phyloP scores from a whole-genome alignment of 2,113 vertebrate genomes.

The Eurypyga helias region DNA sequence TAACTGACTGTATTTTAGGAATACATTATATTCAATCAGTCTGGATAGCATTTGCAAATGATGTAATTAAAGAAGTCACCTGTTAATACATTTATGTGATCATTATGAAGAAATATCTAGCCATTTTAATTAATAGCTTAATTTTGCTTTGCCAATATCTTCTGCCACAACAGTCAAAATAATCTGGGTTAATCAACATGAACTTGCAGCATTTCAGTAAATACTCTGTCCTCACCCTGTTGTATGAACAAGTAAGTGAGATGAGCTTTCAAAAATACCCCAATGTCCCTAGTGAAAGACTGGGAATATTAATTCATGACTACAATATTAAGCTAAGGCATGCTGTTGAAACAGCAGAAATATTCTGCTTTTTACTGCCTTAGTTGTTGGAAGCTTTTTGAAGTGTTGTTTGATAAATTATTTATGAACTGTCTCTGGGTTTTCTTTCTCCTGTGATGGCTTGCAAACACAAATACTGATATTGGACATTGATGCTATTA shows the following conservation, averaged over 20 bases:
- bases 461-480: conserved; percentile 4
- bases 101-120: neutral
- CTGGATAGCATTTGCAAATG: neutral
- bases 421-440: neutral
- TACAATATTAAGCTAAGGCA: neutral
- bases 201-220: neutral
- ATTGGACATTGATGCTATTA: neutral
- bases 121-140: neutral
- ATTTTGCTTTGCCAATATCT: neutral
- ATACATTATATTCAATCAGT: neutral
- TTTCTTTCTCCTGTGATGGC: neutral
- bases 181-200: neutral
- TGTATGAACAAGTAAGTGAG: neutral
- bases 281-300: neutral
- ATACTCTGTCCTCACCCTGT: neutral
- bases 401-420: conserved; percentile 32
- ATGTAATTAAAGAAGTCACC: neutral
- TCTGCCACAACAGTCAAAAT: neutral
- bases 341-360: neutral
- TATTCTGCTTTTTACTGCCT: neutral
- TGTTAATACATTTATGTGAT: neutral
- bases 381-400: neutral
- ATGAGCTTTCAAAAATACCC: neutral
- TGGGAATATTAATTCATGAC: neutral
- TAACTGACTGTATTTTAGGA: neutral